Conservation (phyloP, 2,797 vertebrate genomes). For the Danio kyathit region DNA sequence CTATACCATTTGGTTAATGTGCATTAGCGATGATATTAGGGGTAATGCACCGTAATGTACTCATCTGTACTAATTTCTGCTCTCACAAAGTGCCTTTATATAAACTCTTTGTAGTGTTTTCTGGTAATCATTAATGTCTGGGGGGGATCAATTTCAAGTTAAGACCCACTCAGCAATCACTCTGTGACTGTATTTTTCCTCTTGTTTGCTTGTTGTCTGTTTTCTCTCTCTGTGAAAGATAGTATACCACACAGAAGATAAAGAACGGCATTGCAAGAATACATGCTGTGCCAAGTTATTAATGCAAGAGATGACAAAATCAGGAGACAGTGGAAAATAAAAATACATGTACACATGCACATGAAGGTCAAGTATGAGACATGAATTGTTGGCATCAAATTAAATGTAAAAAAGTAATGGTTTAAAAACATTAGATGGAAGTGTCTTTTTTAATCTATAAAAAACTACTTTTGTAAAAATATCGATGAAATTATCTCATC, state of each 20-base stretch:
- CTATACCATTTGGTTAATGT: constrained; percentile 26
- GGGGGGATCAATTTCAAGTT: constrained; percentile 40
- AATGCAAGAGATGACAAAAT: background rate
- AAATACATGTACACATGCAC: background rate
- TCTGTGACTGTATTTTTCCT: constrained; percentile 6
- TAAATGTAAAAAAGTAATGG: no score
- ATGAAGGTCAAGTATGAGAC: background rate
- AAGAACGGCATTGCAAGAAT: background rate
- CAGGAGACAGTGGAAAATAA: background rate
- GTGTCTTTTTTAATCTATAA: no score
- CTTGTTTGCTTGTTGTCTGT: constrained; percentile 28
- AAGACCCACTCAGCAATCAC: constrained; percentile 20
- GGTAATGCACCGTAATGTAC: constrained; percentile 46
- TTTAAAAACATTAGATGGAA: no score
- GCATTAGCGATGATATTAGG: constrained; percentile 27
- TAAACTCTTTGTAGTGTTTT: constrained; percentile 36
- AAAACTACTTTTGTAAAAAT: no score
- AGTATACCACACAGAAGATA: constrained; percentile 5
- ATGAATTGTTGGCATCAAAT: no score
- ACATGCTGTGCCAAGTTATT: background rate
- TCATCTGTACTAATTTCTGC: constrained; percentile 46
- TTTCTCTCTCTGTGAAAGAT: constrained; percentile 13
- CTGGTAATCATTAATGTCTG: constrained; percentile 43
- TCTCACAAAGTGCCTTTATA: constrained; percentile 44
- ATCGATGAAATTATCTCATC: no score